phyloP scores from a whole-genome alignment of 2,113 vertebrate genomes.

The Corydoras maculifer region DNA sequence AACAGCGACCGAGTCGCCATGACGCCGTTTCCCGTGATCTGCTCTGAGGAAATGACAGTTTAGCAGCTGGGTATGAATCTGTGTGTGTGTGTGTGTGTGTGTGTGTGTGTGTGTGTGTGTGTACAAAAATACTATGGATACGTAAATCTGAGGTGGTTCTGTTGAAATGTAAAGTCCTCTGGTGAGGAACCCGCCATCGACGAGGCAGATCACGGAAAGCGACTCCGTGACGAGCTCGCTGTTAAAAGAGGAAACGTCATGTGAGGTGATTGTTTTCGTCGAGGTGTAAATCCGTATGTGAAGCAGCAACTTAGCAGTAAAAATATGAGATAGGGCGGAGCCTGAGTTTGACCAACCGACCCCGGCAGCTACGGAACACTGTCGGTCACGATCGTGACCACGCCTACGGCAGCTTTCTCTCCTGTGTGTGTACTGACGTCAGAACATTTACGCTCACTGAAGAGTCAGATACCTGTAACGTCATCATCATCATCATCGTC shows the following conservation, averaged over 20 bases:
- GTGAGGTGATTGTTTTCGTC: constrained; percentile 24
- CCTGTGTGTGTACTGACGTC: not conserved
- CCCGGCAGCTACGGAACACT: constrained; percentile 48
- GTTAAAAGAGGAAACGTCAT: constrained; percentile 29
- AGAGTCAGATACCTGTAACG: not conserved
- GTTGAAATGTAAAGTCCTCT: constrained; percentile 3
- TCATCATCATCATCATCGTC: too few species aligned
- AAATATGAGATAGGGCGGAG: constrained; percentile 34
- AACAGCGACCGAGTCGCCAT: constrained; percentile 5
- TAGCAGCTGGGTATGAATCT: constrained; percentile 18
- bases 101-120: too few species aligned
- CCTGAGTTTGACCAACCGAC: constrained; percentile 40
- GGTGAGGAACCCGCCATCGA: not conserved
- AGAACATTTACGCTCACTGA: not conserved
- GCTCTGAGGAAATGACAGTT: constrained; percentile 28
- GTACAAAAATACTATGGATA: not conserved
- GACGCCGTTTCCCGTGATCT: constrained; percentile 11
- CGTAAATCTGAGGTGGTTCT: not conserved
- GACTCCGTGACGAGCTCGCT: not conserved
- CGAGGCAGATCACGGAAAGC: constrained; percentile 2
- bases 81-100: not conserved
- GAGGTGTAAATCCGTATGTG: constrained; percentile 32
- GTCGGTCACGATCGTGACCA: constrained; percentile 46
- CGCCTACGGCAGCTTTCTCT: constrained; percentile 41
- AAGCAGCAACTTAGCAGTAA: constrained; percentile 48